Evolutionary conservation across 2,888 invertebrate species (phyloP), one percentile per base, ranked within the genome.

Genomic region (Sarcophaga carnaria): DNA sequence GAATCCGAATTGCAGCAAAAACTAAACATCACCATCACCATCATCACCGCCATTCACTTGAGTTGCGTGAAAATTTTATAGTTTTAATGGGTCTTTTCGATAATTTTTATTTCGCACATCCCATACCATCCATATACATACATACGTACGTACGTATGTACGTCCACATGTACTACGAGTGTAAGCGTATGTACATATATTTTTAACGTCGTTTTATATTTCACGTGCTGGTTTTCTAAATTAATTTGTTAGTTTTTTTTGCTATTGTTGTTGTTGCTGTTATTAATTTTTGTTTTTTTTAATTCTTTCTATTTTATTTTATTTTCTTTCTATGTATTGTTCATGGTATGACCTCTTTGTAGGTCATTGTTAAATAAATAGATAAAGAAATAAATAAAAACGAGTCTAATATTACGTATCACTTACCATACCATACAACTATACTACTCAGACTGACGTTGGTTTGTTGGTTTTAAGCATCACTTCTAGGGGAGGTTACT

Each of bases 291-390:
- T 20, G 4, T 67, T 37, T 20, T 11, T 67, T 67, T 45, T 37
- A 67, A 37, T 59, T 60, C 60, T 72, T n/a, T 59, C 22, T 54
- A 49, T 54, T 25, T 54, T 25, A n/a, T 59, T 25, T 27, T 59
- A 71, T 59, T 27, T 74, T 62, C 10, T 67, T 59, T 59, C 12
- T 59, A 59, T 59, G 17, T n/a, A 17, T 17, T 67, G n/a, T 67
- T 66, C n/a, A 54, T 74, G 25, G n/a, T 67, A 60, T 80, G 80
- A 80, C 80, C 80, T 80, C 72, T 80, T 80, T 80, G 74, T 80
- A 74, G 80, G 80, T 80, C 74, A 80, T 80, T 80, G 80, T 74
- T 59, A 74, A 74, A 74, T 62, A 22, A 74, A 20, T 45, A 67
- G 8, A 37, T 37, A 37, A 37, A 37, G 1, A 37, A 37, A 37